Percentiles rank a stretch among this genome's conserved stretches.
Evolutionary conservation across 2,888 invertebrate species (phyloP).

Genomic region (Netelia melanura): DNA sequence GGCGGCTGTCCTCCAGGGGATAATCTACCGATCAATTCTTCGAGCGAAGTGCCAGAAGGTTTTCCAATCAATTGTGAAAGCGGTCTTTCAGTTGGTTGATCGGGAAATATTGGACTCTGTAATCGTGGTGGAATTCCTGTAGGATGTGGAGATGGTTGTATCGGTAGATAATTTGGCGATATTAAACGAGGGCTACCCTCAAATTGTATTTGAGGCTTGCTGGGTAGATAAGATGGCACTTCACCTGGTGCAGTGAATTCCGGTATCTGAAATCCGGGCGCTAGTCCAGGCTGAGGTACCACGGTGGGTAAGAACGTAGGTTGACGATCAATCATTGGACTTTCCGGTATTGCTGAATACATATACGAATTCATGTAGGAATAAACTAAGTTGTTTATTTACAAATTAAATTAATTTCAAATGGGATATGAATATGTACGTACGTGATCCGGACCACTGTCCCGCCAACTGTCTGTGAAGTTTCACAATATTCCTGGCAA

Average conservation of each 20-base stretch:
- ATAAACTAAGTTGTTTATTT: too few species aligned
- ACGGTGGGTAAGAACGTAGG: neutral
- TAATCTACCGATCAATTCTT: neutral
- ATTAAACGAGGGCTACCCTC: conserved; percentile 16
- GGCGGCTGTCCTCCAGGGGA: neutral
- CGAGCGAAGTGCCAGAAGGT: neutral
- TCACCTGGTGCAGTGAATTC: conserved; percentile 29
- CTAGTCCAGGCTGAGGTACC: neutral
- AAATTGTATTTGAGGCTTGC: neutral
- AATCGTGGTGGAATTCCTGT: neutral
- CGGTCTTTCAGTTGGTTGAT: too few species aligned
- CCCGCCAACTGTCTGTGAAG: neutral
- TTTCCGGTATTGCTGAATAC: neutral
- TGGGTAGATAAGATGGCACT: conserved; percentile 22
- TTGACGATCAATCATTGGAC: neutral
- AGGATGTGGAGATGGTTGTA: neutral
- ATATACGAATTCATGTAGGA: neutral
- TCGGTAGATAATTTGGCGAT: neutral
- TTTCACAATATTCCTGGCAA: conserved; percentile 2
- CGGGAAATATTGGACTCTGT: too few species aligned
- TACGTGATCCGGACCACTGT: conserved; percentile 7
- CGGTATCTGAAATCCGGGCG: conserved; percentile 5
- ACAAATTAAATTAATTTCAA: too few species aligned
- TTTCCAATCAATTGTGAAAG: too few species aligned
- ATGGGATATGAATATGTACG: conserved; percentile 5